Evolutionary conservation across 2,113 vertebrate species (phyloP).

Genomic region (Rousettus leschenaultii): DNA sequence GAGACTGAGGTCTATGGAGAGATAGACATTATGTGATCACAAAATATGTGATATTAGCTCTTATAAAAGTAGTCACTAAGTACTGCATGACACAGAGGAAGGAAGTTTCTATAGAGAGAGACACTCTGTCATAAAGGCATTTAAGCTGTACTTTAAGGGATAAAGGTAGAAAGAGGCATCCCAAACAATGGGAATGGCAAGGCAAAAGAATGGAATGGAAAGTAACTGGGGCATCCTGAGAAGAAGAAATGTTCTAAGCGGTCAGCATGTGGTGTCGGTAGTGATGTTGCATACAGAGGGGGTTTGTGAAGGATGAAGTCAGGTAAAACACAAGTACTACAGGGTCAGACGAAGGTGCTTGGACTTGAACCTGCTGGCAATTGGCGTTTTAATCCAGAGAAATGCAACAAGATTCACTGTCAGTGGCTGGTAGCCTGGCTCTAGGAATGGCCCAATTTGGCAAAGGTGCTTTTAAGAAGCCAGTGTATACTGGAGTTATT

Average conservation of each 20-base stretch:
- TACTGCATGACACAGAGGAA: neutral
- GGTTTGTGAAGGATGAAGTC: neutral
- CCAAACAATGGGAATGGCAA: neutral
- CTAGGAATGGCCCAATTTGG: neutral
- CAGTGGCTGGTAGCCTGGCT: neutral
- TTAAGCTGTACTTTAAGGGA: neutral
- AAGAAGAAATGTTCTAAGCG: neutral
- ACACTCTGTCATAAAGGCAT: neutral
- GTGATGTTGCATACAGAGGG: neutral
- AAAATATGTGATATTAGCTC: neutral
- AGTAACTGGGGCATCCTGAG: neutral
- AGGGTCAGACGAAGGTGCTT: neutral
- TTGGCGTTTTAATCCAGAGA: neutral
- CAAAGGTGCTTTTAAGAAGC: neutral
- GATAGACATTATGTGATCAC: neutral
- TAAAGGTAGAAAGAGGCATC: neutral
- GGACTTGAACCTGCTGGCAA: neutral
- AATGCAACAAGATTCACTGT: neutral
- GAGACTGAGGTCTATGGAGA: neutral
- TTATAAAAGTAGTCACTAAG: neutral
- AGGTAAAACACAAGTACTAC: neutral
- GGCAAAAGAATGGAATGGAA: neutral
- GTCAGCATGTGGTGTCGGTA: rapidly evolving
- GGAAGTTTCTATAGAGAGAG: neutral
- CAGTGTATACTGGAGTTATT: neutral